These are phyloP conservation scores for Bubo scandiacus DNA, from an alignment of 2,113 vertebrate species.

Conservation along the genomic window DNA sequence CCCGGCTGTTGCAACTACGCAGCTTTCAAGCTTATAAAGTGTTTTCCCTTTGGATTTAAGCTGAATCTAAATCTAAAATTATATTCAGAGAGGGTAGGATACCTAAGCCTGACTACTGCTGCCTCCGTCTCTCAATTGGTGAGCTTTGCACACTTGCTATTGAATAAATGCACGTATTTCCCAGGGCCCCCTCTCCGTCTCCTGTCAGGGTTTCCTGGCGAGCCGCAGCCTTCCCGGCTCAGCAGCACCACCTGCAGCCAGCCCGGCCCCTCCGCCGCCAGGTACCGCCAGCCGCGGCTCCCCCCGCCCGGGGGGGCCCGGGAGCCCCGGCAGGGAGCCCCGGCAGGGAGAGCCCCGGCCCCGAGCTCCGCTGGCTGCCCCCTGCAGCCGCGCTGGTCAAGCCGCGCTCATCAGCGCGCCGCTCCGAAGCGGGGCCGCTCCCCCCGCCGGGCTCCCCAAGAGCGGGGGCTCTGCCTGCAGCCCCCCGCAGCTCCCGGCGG, in stretches of 20 bases:
- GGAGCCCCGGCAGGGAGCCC: too few species aligned
- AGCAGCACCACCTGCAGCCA: constrained; percentile 79
- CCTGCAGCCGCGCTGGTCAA: too few species aligned
- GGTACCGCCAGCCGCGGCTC: background rate
- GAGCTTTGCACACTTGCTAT: constrained; percentile 83
- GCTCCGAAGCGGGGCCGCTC: background rate
- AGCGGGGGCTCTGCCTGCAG: accelerated
- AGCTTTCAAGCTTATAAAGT: constrained; percentile 75
- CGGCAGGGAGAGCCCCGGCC: too few species aligned
- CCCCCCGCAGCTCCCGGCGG: background rate
- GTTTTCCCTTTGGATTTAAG: constrained; percentile 84
- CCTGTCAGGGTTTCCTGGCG: constrained; percentile 64
- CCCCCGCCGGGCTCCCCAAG: accelerated
- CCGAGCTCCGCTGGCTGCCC: too few species aligned
- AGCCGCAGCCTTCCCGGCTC: constrained; percentile 61
- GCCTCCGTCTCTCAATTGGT: constrained; percentile 82
- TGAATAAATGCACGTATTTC: constrained; percentile 89
- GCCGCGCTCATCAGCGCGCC: background rate
- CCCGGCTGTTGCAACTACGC: constrained; percentile 73
- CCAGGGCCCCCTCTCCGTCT: constrained; percentile 81
- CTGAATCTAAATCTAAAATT: constrained; percentile 82
- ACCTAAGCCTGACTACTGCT: constrained; percentile 70
- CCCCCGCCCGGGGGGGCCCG: too few species aligned
- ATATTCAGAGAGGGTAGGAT: constrained; percentile 74
- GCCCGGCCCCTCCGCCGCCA: background rate